A percentile compares a stretch with the other conserved stretches of the same genome.
These are phyloP conservation scores for Crotalus tigris DNA, from an alignment of 2,113 vertebrate genomes.

Conservation along the genomic window DNA sequence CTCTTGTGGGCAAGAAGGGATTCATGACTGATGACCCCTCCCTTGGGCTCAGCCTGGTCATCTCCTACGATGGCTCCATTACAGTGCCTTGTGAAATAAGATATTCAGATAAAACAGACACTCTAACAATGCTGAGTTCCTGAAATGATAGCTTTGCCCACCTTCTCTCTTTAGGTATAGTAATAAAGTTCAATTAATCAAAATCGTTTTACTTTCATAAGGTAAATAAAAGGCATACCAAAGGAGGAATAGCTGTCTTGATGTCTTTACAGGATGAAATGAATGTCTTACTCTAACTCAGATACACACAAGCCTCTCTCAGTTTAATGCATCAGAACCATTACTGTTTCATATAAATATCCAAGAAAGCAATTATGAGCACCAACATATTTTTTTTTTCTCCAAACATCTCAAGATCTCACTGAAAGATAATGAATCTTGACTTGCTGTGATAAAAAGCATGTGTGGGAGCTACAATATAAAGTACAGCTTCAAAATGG, in stretches of 20 bases:
- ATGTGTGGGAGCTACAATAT: background rate
- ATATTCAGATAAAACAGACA: background rate
- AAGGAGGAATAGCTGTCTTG: background rate
- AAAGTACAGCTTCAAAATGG: background rate
- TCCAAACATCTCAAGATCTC: background rate
- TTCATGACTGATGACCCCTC: background rate
- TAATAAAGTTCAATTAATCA: background rate
- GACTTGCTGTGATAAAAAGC: background rate
- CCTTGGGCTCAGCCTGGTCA: background rate
- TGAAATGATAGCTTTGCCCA: background rate
- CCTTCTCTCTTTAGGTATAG: accelerated
- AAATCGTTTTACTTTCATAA: background rate
- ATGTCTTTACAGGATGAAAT: background rate
- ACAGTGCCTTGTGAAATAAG: background rate
- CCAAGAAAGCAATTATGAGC: background rate
- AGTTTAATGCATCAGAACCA: conserved; percentile 6
- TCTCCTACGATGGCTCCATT: background rate
- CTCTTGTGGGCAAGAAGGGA: background rate
- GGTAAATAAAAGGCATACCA: background rate
- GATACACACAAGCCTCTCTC: background rate
- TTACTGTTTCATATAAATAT: background rate
- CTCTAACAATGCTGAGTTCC: background rate
- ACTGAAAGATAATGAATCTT: conserved; percentile 6
- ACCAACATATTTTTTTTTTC: background rate
- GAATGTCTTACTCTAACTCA: conserved; percentile 1